Evolutionary conservation across 2,113 vertebrate genomes (phyloP), one percentile per base, ranked within the genome.

Genomic region (Dasyornis broadbenti): DNA sequence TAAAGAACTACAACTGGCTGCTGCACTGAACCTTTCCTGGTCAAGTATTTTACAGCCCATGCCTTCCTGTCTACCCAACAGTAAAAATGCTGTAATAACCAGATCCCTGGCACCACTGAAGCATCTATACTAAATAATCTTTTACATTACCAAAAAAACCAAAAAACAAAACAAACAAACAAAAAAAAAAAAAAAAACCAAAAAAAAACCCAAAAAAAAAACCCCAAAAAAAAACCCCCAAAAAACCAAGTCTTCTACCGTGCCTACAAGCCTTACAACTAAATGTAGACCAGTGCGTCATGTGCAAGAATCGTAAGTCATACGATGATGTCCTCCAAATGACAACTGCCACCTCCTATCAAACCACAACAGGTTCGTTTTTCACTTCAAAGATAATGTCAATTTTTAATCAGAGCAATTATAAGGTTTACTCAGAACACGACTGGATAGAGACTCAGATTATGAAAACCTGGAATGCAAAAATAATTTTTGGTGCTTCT

Each of bases 261-360:
- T n/a, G n/a, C n/a, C n/a, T n/a, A n/a, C n/a, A n/a, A 79, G 31
- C 13, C 37, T 42, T 47, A 13, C 21, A 70, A 49, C 31, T 42
- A 42, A 44, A 83, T 45, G 57, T 14, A 78, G 56, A 13, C 5
- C 40, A 13, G 31, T 5, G 6, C 22, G 37, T 45, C 45, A 59
- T 0, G 0, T 47, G 39, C 45, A 71, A 78, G 24, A 53, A 89
- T 47, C 5, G 0, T 1, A 49, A 40, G 11, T 60, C 22, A 33
- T 10, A 53, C 13, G 66, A 7, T 13, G 27, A 80, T 13, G 53
- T 13, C 11, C 18, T 39, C 39, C 77, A 76, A 63, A 64, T 15
- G 57, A 47, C 44, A 83, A n/a, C 17, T 59, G 30, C 20, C 24
- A 31, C 7, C 7, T 13, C 27, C 22, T 23, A 47, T 6, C 53